Conservation (phyloP, 2,113 vertebrate species). For the Sceloporus undulatus region DNA sequence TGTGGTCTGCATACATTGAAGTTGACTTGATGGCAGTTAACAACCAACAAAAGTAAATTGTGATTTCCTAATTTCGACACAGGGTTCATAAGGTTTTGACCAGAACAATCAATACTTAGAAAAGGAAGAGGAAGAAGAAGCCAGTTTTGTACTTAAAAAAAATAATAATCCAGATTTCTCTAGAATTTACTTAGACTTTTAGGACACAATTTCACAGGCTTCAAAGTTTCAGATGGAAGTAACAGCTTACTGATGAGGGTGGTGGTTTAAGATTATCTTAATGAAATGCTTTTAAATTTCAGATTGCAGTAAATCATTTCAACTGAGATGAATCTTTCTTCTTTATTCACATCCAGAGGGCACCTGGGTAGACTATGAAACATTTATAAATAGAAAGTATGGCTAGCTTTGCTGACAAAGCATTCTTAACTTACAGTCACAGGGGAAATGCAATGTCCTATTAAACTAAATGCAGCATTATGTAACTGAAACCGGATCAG, state of each 20-base stretch:
- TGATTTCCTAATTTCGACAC: neutral
- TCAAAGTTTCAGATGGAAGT: neutral
- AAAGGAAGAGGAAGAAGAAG: no score
- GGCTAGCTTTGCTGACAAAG: conserved; percentile 28
- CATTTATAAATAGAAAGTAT: conserved; percentile 31
- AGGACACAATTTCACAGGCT: neutral
- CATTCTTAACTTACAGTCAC: conserved; percentile 23
- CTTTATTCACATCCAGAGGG: conserved; percentile 7
- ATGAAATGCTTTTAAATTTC: neutral
- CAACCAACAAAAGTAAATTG: no score
- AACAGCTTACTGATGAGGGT: neutral
- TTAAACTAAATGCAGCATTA: conserved; percentile 45
- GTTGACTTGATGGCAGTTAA: no score
- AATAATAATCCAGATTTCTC: neutral
- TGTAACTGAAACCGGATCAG: conserved; percentile 23
- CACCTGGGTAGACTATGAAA: conserved; percentile 22
- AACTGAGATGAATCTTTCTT: neutral
- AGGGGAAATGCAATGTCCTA: conserved; percentile 19
- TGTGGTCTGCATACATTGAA: no score
- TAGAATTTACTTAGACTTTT: neutral
- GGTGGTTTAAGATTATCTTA: neutral
- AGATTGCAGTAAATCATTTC: neutral
- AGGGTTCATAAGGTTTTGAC: neutral
- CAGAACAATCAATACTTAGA: neutral
- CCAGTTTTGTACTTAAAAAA: neutral